Conservation (phyloP, 1,140 invertebrate species). For the Drosophila virilis region DNA sequence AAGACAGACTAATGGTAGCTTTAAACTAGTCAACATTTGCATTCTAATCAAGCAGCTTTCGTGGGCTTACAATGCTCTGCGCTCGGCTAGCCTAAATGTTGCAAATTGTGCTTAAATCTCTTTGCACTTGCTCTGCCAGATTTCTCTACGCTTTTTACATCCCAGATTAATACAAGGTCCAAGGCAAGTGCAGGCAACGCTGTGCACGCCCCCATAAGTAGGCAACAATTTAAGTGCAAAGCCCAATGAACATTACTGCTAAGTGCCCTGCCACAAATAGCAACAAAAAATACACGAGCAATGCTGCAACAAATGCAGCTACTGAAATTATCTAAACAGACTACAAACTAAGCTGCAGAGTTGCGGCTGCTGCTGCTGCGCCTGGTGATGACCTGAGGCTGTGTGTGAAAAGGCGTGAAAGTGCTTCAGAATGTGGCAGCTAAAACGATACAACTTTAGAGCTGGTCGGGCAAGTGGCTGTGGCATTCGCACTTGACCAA, state of each 20-base stretch:
- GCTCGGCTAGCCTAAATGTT: too few species aligned
- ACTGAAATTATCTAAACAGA: constrained; percentile 60
- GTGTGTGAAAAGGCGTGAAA: constrained; percentile 37
- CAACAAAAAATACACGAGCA: constrained; percentile 18
- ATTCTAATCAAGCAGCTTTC: too few species aligned
- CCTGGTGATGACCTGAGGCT: background rate
- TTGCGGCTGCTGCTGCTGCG: background rate
- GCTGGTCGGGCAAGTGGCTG: constrained; percentile 1
- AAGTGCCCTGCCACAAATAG: constrained; percentile 26
- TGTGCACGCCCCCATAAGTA: constrained; percentile 53
- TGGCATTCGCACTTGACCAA: constrained; percentile 34
- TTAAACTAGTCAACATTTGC: too few species aligned
- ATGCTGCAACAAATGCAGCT: constrained; percentile 48
- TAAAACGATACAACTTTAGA: constrained; percentile 21
- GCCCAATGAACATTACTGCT: constrained; percentile 54
- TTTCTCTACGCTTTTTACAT: background rate
- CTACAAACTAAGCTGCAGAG: constrained; percentile 46
- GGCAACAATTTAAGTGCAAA: constrained; percentile 56
- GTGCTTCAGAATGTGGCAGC: constrained; percentile 34
- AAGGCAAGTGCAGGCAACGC: background rate
- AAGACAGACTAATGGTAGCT: too few species aligned
- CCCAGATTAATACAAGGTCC: background rate
- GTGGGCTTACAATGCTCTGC: too few species aligned
- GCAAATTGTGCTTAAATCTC: too few species aligned
- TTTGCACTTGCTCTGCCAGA: background rate